A percentile compares a stretch with the other conserved stretches of the same genome.
Evolutionary conservation across 2,113 vertebrate genomes (phyloP).

Genomic region (Platanista minor): DNA sequence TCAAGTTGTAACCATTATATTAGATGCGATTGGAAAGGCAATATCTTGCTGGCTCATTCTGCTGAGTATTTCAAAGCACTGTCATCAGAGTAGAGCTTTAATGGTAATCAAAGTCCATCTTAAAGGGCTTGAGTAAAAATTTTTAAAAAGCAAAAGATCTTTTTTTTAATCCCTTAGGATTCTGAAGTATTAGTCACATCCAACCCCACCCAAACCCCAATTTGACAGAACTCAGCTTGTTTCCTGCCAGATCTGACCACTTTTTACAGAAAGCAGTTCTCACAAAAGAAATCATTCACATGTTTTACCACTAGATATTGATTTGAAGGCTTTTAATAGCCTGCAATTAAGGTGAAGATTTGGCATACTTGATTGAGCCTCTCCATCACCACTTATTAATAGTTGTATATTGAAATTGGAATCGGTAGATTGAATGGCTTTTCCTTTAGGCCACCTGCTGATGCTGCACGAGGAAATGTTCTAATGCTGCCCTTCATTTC

Average conservation of each 20-base stretch:
- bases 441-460: background rate
- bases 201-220: background rate
- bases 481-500: background rate
- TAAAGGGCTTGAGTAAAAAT: background rate
- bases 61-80: background rate
- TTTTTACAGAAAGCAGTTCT: background rate
- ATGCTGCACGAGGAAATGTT: background rate
- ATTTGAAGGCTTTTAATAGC: slow-evolving; percentile 1
- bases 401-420: background rate
- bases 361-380: background rate
- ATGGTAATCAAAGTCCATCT: background rate
- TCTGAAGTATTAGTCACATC: background rate
- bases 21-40: background rate
- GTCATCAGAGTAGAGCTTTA: background rate
- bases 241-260: background rate
- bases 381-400: background rate
- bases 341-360: background rate
- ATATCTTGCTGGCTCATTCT: background rate
- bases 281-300: background rate
- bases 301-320: slow-evolving; percentile 4
- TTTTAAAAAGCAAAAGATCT: background rate
- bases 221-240: background rate
- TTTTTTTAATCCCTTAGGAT: background rate
- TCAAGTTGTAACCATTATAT: background rate
- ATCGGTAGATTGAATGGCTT: background rate